These are phyloP conservation scores for Resseliella maxima DNA, from an alignment of 2,888 invertebrate species.

Conservation along the genomic window DNA sequence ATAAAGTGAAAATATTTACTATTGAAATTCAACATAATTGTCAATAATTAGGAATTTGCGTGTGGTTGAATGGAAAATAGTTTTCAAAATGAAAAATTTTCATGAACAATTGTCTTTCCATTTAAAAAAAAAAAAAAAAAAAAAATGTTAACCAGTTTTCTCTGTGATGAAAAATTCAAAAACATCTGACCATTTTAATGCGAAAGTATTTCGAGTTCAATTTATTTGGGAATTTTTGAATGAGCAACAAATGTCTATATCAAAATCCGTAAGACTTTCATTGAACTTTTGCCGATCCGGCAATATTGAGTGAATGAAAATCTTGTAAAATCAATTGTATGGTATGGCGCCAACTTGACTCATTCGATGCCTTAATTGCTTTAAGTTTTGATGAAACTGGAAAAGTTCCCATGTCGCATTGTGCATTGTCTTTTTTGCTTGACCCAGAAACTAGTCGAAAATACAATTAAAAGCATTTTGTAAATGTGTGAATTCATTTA, in stretches of 20 bases:
- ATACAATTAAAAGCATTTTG: background rate
- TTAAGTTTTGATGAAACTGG: background rate
- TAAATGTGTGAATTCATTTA: background rate
- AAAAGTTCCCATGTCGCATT: constrained; percentile 19
- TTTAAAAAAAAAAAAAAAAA: no score
- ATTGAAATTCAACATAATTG: background rate
- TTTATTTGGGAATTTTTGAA: no score
- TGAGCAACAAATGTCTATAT: no score
- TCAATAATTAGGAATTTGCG: background rate
- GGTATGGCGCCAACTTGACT: background rate
- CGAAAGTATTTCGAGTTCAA: no score
- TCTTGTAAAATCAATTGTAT: background rate
- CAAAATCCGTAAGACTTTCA: no score
- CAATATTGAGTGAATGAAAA: no score
- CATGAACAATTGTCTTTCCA: background rate
- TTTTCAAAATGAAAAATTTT: background rate
- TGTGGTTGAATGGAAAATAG: no score
- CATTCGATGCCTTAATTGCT: background rate
- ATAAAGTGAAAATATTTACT: background rate
- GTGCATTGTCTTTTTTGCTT: constrained; percentile 14
- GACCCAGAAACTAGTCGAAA: background rate
- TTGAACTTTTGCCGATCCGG: no score
- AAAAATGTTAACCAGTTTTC: no score
- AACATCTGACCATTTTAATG: no score
- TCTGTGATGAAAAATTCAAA: no score